Base-by-base conservation (phyloP, 2,113 vertebrate genomes). In the Actinemys pallida region DNA sequence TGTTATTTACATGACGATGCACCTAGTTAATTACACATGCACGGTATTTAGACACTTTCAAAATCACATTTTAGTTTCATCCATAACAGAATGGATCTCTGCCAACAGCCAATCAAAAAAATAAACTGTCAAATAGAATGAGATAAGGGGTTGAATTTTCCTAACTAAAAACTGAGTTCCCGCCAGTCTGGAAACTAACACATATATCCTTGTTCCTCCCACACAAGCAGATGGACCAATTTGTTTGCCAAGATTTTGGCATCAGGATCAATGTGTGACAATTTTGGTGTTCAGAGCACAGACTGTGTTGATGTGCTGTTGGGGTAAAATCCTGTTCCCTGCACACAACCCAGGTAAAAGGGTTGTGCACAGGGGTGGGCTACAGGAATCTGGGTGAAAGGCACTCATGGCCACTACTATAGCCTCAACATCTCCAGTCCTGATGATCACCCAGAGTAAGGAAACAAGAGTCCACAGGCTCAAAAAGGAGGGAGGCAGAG, bases 211-310 rank as follows among this genome's bases (percentile, higher is more conserved):
- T 39, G 90, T 84, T 93, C 83, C 57, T 92, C 78, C 90, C 75
- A 91, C 93, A 92, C 89, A 92, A 96, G 81, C 4, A 78, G 89
- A 76, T 0, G 2, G 65, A 39, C 19, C 16, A 72, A 72, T 95
- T 96, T 96, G 49, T 95, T 95, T 88, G 82, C 10, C 54, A 83
- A 52, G 5, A 88, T 95, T 95, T 93, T 95, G 96, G 96, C 89
- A 94, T 45, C 35, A 90, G 39, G 88, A 91, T 39, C 75, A 87
- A 92, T 54, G 56, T 75, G 31, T 91, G 75, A 75, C 75, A 84
- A 92, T 79, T 8, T 47, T 53, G 39, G 81, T 42, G 86, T 87
- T 94, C 92, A 96, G 95, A 94, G 78, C 19, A 53, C 53, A 88
- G 92, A 9, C 69, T 57, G 62, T 6, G 53, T 75, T 95, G 39